A percentile compares a stretch with the other conserved stretches of the same genome.
phyloP scores from a whole-genome alignment of 1,140 invertebrate genomes.

The Panonychus citri region DNA sequence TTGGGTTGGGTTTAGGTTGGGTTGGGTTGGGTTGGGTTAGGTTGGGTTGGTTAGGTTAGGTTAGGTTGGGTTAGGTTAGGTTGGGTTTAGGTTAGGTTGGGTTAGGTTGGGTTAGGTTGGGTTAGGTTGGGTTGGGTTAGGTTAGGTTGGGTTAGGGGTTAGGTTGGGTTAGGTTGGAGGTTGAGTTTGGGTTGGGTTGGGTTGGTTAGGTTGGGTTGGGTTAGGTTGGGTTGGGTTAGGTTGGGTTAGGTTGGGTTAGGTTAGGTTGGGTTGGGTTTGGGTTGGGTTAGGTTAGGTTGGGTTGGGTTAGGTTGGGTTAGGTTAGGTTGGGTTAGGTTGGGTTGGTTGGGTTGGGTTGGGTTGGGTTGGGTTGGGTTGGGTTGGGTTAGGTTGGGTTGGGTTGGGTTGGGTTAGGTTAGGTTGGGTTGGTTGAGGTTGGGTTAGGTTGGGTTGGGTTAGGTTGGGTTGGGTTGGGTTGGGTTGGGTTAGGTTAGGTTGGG shows the following conservation, averaged over 20 bases:
- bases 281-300: slow-evolving; percentile 8
- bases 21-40: slow-evolving; percentile 12
- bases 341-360: slow-evolving; percentile 14
- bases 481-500: no score
- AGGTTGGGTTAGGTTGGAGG: slow-evolving; percentile 14
- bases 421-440: slow-evolving; percentile 8
- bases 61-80: slow-evolving; percentile 14
- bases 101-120: slow-evolving; percentile 15
- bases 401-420: slow-evolving; percentile 10
- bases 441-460: no score
- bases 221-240: slow-evolving; percentile 17
- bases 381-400: slow-evolving; percentile 17
- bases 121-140: slow-evolving; percentile 14
- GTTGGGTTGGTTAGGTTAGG: slow-evolving; percentile 10
- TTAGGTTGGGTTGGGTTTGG: slow-evolving; percentile 10
- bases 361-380: slow-evolving; percentile 15
- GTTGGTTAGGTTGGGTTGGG: slow-evolving; percentile 17
- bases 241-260: slow-evolving; percentile 15
- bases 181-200: no score
- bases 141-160: slow-evolving; percentile 15
- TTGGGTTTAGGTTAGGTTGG: slow-evolving; percentile 14
- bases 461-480: no score
- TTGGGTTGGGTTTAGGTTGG: slow-evolving; percentile 13
- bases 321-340: slow-evolving; percentile 11
- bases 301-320: slow-evolving; percentile 15